Conservation (phyloP, 1,140 invertebrate genomes). For the Planococcus citri region DNA sequence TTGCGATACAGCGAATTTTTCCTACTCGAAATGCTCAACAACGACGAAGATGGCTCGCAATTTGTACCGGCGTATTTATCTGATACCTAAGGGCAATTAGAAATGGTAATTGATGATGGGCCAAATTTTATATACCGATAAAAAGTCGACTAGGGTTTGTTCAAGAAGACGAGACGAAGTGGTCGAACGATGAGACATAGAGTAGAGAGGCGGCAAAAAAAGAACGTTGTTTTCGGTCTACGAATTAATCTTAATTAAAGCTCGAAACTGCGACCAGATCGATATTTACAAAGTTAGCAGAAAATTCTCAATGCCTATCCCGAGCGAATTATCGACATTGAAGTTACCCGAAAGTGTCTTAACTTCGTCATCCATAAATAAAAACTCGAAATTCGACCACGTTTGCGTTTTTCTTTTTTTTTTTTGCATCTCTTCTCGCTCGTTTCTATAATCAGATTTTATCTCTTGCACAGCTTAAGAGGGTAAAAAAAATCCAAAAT, state of each 20-base stretch:
- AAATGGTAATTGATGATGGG: not conserved
- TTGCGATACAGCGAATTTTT: no score
- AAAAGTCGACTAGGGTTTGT: not conserved
- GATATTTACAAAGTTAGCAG: not conserved
- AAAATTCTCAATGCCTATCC: not conserved
- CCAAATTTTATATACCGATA: not conserved
- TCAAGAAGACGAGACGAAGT: not conserved
- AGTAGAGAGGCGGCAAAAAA: not conserved
- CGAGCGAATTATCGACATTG: not conserved
- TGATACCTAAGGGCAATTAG: no score
- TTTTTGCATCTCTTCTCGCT: not conserved
- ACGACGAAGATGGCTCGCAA: no score
- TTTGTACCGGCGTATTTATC: no score
- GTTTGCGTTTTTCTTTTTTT: not conserved
- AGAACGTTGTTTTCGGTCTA: not conserved
- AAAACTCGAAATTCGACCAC: not conserved
- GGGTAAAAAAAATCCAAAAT: no score
- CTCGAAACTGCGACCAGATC: not conserved
- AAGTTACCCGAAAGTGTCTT: not conserved
- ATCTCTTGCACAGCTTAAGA: no score
- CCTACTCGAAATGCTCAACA: no score
- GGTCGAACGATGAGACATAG: no score
- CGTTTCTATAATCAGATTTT: not conserved
- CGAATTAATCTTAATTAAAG: not conserved
- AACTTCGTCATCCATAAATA: not conserved